Percentiles rank a stretch among this genome's conserved stretches.
Evolutionary conservation across 2,888 invertebrate species (phyloP).

Genomic region (Cheilosia vernalis): DNA sequence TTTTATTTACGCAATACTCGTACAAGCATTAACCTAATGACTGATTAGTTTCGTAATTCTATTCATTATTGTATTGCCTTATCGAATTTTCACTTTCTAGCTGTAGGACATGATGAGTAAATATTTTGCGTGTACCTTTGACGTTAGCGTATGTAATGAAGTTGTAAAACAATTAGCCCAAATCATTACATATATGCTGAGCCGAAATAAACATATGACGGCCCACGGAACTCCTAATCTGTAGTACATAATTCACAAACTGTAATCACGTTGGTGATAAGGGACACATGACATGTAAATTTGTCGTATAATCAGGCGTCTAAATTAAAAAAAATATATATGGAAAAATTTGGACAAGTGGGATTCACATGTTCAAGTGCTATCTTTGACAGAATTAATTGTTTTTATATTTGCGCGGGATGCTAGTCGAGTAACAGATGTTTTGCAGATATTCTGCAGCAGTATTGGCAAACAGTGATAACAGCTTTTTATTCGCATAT

Average conservation of each 20-base stretch:
- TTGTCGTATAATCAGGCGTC: too few relatives aligned
- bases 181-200: conserved; percentile 33
- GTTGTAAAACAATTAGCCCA: conserved; percentile 44
- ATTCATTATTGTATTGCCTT: conserved; percentile 51
- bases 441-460: too few relatives aligned
- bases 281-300: conserved; percentile 32
- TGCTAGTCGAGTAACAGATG: too few relatives aligned
- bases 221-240: neutral
- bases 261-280: conserved; percentile 10
- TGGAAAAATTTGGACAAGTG: too few relatives aligned
- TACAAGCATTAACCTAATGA: neutral
- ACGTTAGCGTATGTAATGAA: conserved; percentile 14
- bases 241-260: neutral
- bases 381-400: too few relatives aligned
- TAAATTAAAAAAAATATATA: too few relatives aligned
- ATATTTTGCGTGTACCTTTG: conserved; percentile 8
- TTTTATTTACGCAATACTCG: neutral
- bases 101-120: conserved; percentile 21
- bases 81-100: conserved; percentile 56
- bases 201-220: neutral
- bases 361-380: too few relatives aligned
- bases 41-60: conserved; percentile 16
- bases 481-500: too few relatives aligned
- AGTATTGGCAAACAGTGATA: too few relatives aligned
- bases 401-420: too few relatives aligned